These are phyloP conservation scores for Xiphophorus couchianus DNA, from an alignment of 2,113 vertebrate genomes.

Conservation along the genomic window DNA sequence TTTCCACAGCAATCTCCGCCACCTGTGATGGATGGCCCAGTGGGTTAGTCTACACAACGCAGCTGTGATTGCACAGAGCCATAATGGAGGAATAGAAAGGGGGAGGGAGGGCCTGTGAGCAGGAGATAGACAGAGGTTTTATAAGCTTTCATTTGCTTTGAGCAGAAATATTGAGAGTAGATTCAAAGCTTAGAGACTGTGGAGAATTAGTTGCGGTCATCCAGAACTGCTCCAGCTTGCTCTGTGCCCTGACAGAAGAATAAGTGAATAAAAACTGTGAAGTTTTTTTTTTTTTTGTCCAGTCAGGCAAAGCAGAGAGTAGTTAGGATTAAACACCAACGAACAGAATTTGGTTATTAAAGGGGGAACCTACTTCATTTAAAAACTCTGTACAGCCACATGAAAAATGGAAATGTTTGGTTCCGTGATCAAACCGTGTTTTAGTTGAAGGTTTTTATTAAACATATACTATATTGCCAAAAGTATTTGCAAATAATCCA, in stretches of 20 bases:
- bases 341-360: slow-evolving; percentile 33
- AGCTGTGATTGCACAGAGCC: slow-evolving; percentile 68
- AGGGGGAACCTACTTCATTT: slow-evolving; percentile 14
- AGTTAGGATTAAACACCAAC: slow-evolving; percentile 32
- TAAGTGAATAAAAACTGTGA: slow-evolving; percentile 43
- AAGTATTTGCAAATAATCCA: too few relatives aligned
- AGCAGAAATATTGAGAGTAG: slow-evolving; percentile 63
- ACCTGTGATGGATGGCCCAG: slow-evolving; percentile 81
- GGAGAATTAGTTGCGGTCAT: slow-evolving; percentile 53
- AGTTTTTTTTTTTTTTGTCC: background rate
- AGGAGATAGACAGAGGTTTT: slow-evolving; percentile 75
- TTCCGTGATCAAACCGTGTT: too few relatives aligned
- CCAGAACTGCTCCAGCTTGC: slow-evolving; percentile 33
- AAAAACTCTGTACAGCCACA: background rate
- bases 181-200: slow-evolving; percentile 51
- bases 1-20: slow-evolving; percentile 76
- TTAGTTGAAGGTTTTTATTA: too few relatives aligned
- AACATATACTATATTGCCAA: too few relatives aligned
- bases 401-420: too few relatives aligned
- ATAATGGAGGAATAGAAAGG: slow-evolving; percentile 60
- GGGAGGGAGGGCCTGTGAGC: slow-evolving; percentile 62
- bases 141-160: slow-evolving; percentile 67
- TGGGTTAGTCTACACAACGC: slow-evolving; percentile 70
- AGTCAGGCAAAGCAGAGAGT: slow-evolving; percentile 12
- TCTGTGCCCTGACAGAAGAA: slow-evolving; percentile 36